A percentile compares a stretch with the other conserved stretches of the same genome.
These are phyloP conservation scores for Phorcus lineatus DNA, from an alignment of 2,888 invertebrate genomes.

Conservation along the genomic window DNA sequence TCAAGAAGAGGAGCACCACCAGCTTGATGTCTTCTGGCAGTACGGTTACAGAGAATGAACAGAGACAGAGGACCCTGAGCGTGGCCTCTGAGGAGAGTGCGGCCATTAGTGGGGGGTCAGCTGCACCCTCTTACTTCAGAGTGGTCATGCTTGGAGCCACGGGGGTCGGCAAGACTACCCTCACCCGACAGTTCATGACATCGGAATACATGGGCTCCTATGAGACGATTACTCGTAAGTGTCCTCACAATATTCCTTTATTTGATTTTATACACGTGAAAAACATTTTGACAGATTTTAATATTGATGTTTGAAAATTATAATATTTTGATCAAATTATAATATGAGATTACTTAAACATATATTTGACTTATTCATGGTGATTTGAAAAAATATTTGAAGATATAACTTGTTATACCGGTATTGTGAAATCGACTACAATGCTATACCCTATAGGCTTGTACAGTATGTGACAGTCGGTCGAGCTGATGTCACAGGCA, in stretches of 20 bases:
- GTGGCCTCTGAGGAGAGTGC: slow-evolving; percentile 24
- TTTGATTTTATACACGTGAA: not conserved
- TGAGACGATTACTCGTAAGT: slow-evolving; percentile 26
- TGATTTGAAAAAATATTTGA: too few species aligned
- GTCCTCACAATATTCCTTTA: too few species aligned
- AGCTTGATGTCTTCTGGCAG: slow-evolving; percentile 84
- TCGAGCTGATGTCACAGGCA: too few species aligned
- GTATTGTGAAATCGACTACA: too few species aligned
- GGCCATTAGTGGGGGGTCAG: slow-evolving; percentile 27
- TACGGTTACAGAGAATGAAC: slow-evolving; percentile 68
- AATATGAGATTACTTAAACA: not conserved
- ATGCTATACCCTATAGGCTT: too few species aligned
- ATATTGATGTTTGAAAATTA: not conserved
- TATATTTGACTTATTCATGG: too few species aligned
- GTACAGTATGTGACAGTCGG: too few species aligned
- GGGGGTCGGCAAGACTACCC: slow-evolving; percentile 83
- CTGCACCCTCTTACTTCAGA: slow-evolving; percentile 76
- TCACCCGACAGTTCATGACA: slow-evolving; percentile 83
- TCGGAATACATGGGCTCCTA: slow-evolving; percentile 81
- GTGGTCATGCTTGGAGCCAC: slow-evolving; percentile 82
- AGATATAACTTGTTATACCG: not conserved
- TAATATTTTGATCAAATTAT: not conserved
- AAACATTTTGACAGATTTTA: not conserved
- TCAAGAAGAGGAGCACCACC: slow-evolving; percentile 89
- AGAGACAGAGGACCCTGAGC: slow-evolving; percentile 33